Evolutionary conservation across 2,113 vertebrate species (phyloP).

Genomic region (Callithrix jacchus): DNA sequence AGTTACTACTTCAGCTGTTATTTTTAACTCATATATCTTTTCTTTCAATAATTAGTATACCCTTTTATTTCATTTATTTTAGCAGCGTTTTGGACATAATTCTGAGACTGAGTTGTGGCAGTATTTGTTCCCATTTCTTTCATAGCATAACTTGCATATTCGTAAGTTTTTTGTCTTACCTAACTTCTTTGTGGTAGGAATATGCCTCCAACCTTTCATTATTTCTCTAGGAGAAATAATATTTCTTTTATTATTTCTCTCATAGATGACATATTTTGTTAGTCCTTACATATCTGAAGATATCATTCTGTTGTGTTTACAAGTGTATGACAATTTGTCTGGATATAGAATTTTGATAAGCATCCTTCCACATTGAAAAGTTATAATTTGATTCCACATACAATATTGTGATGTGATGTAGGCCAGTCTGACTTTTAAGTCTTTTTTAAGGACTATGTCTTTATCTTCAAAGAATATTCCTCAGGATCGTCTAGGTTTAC

Average conservation of each 20-base stretch:
- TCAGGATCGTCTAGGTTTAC: not conserved
- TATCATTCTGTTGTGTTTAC: conserved; percentile 14
- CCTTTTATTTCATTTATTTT: not conserved
- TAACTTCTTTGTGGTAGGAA: not conserved
- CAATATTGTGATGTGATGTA: not conserved
- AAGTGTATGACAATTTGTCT: not conserved
- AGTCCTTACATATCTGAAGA: not conserved
- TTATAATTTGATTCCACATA: not conserved
- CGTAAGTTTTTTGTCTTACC: not conserved
- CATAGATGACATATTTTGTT: not conserved
- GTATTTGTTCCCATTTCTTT: not conserved
- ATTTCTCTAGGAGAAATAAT: not conserved
- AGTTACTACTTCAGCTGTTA: not conserved
- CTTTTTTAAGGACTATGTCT: not conserved
- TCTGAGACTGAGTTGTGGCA: not conserved
- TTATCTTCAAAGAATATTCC: conserved; percentile 10
- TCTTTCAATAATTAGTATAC: conserved; percentile 14
- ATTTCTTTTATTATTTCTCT: not conserved
- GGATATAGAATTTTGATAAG: not conserved
- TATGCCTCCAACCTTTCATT: not conserved
- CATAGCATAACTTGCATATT: not conserved
- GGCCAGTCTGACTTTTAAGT: not conserved
- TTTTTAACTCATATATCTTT: not conserved
- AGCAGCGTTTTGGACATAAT: not conserved
- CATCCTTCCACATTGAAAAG: not conserved